Evolutionary conservation across 2,113 vertebrate genomes (phyloP).

Genomic region (Rhinichthys klamathensis): DNA sequence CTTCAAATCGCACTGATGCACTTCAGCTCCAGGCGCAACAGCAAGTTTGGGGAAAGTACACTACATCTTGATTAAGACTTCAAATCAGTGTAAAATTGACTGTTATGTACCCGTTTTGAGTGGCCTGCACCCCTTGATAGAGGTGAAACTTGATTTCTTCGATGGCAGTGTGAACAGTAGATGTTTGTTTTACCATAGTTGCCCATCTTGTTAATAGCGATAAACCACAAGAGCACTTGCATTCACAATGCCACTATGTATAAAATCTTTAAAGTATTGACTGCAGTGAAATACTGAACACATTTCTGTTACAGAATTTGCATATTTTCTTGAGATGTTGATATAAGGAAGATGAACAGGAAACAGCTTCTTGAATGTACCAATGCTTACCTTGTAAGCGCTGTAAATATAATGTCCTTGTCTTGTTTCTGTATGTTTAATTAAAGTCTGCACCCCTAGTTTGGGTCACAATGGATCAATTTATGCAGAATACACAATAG

Average conservation of each 20-base stretch:
- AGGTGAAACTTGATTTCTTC: neutral
- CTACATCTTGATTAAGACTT: constrained; percentile 37
- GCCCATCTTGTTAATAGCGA: constrained; percentile 10
- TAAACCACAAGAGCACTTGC: constrained; percentile 34
- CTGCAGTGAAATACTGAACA: constrained; percentile 33
- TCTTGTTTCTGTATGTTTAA: constrained; percentile 45
- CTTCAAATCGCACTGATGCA: constrained; percentile 60
- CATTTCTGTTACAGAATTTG: neutral
- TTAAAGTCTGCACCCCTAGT: constrained; percentile 50
- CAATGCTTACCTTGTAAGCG: constrained; percentile 49
- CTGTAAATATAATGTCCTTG: constrained; percentile 55
- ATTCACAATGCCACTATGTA: constrained; percentile 29
- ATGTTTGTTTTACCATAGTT: constrained; percentile 42
- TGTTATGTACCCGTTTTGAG: constrained; percentile 39
- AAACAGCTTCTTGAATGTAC: constrained; percentile 53
- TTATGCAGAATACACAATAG: neutral
- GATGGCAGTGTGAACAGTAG: constrained; percentile 8
- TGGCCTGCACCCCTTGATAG: constrained; percentile 26
- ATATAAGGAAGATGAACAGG: constrained; percentile 19
- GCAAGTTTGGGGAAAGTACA: constrained; percentile 43
- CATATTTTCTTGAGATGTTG: constrained; percentile 20
- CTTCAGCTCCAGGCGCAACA: constrained; percentile 56
- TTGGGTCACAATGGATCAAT: neutral
- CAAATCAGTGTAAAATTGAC: constrained; percentile 26
- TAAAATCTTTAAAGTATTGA: constrained; percentile 20